Percentiles rank a stretch among this genome's conserved stretches.
Evolutionary conservation across 2,888 invertebrate genomes (phyloP).

Genomic region (Lithodes maja): DNA sequence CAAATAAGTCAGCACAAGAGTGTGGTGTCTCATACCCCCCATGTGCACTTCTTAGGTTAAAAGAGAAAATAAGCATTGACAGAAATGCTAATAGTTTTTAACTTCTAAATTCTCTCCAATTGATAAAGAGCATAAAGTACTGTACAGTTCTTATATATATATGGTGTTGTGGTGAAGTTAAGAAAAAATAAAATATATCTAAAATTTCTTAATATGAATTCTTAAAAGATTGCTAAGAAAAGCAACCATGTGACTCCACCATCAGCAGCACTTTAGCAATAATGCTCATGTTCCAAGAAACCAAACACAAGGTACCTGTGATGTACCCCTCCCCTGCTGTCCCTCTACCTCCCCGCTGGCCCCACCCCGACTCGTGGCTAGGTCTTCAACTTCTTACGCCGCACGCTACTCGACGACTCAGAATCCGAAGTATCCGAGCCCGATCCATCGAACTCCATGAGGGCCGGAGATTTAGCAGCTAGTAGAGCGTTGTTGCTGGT

Average conservation of each 20-base stretch:
- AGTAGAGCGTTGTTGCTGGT: slow-evolving; percentile 48
- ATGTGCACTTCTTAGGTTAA: no score
- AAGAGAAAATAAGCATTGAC: no score
- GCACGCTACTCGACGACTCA: slow-evolving; percentile 48
- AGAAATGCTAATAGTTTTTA: no score
- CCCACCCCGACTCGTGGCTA: slow-evolving; percentile 21
- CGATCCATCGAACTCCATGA: slow-evolving; percentile 55
- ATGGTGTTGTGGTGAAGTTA: no score
- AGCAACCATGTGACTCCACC: not conserved
- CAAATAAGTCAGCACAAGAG: no score
- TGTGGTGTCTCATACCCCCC: no score
- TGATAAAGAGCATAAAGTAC: no score
- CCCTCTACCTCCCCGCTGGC: not conserved
- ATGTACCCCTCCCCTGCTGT: not conserved
- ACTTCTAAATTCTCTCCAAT: no score
- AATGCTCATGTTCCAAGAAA: not conserved
- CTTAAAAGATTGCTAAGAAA: no score
- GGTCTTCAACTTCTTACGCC: slow-evolving; percentile 64
- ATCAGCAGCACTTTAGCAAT: not conserved
- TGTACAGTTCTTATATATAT: no score
- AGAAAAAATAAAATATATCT: no score
- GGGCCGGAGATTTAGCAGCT: slow-evolving; percentile 42
- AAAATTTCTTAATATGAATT: no score
- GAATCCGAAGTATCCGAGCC: slow-evolving; percentile 61
- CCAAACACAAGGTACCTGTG: not conserved